Base-by-base conservation (phyloP, 2,888 invertebrate genomes). In the Sclerodermus sp. region DNA sequence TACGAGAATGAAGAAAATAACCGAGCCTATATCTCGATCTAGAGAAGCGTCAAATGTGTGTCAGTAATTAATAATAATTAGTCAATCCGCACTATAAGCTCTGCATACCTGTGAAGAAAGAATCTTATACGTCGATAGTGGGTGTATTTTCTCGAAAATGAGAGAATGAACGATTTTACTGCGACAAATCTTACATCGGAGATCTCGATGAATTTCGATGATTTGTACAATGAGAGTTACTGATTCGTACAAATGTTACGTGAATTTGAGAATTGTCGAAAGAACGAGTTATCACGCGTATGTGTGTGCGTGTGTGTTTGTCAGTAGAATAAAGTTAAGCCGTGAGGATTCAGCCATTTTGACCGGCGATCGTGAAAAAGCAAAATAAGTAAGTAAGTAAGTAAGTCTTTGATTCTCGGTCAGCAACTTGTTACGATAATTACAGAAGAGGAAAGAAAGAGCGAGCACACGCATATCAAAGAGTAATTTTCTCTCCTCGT, bases 61-160 rank as follows among this genome's bases (percentile, higher is more conserved):
- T 66, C 52, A 57, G 49, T 65, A 64, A 51, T 50, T 51, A 58
- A 60, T 61, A 55, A n/a, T n/a, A 55, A 62, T 66, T 60, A 53
- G 57, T 63, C 51, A 67, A 64, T 70, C 70, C 64, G 70, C 71
- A 67, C 73, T 73, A 71, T 58, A 66, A 68, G 73, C 73, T n/a
- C n/a, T 71, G 67, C 68, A 73, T 71, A 73, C 73, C 73, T 73
- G 73, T 70, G 71, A 71, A 23, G 8, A 23, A 71, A 72, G 59
- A 72, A 60, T 57, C 62, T 58, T 62, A 54, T 56, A 62, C 60
- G 59, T 56, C 62, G 39, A 46, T 55, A 55, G 40, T 14, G 17
- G 38, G 44, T 16, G 45, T 32, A 13, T 51, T 53, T 44, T 49
- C 13, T 49, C 52, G 47, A 47, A 50, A 45, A 55, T 39, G 47